Evolutionary conservation across 1,140 invertebrate genomes (phyloP), one percentile per base, ranked within the genome.

Genomic region (Neelides sp.): DNA sequence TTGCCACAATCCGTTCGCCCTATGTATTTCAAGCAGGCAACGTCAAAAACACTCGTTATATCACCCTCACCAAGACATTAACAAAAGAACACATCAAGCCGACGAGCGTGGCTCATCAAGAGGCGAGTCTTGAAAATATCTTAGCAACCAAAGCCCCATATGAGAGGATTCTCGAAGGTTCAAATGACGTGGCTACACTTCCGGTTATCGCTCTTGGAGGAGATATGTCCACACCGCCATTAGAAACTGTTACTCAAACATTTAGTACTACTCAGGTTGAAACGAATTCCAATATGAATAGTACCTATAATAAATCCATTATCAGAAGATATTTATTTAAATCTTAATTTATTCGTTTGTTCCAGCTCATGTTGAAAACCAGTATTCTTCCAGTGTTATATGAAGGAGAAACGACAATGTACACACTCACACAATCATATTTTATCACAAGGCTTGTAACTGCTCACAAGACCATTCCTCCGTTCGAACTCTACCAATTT

Each of bases 21-120:
- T 89, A 87, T 62, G 79, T 82, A 20, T 90, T 89, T 68, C 83
- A 88, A 82, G 83, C 84, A 48, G 85, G 85, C 34, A 82, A 79
- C 30, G 73, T 85, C 2, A 87, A 83, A 62, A 90, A 90, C 65
- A 90, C 85, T 0, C 72, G 86, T 2, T 63, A 54, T 43, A 58
- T 63, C 17, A 63, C 62, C 15, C 24, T 66, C 10, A 68, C 66
- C 1, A 65, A 66, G 50, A 68, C 66, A 15, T 62, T 63, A 28
- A 67, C 66, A 7, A 62, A 59, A 43, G 49, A 62, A 30, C 42
- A 19, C 5, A 62, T 63, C 19, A 45, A 60, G 35, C 59, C 73
- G 15, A 73, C 74, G 8, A 65, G 71, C 34, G 26, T 41, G 4
- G 49, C 50, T 4, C 75, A 77, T 13, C 82, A 85, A 62, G 84